These are phyloP conservation scores for Caenorhabditis virilis DNA, from an alignment of 2,888 invertebrate genomes.

Conservation along the genomic window DNA sequence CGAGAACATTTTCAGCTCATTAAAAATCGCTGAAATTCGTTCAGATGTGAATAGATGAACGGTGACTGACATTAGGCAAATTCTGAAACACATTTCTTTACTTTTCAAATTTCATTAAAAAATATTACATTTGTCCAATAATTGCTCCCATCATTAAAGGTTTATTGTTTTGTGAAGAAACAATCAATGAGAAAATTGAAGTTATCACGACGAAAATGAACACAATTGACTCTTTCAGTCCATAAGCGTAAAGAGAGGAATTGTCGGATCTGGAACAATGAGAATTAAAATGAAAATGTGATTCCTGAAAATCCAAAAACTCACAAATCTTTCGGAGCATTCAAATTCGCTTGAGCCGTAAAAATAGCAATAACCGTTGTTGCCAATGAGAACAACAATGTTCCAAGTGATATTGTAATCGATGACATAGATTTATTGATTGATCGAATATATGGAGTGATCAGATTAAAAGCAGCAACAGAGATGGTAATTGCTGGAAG, in stretches of 20 bases:
- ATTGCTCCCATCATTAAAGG: slow-evolving; percentile 15
- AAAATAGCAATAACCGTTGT: slow-evolving; percentile 22
- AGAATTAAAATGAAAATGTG: background rate
- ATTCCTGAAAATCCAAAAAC: slow-evolving; percentile 2
- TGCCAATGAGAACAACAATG: slow-evolving; percentile 18
- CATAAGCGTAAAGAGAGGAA: slow-evolving; percentile 23
- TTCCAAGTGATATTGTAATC: slow-evolving; percentile 21
- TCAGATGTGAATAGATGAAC: slow-evolving; percentile 30
- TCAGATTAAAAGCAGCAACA: slow-evolving; percentile 14
- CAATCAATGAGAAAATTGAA: slow-evolving; percentile 22
- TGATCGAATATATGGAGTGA: background rate
- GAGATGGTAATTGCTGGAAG: slow-evolving; percentile 30
- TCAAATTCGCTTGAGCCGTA: slow-evolving; percentile 26
- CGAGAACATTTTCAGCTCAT: slow-evolving; percentile 17
- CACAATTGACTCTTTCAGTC: slow-evolving; percentile 26
- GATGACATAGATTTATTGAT: slow-evolving; percentile 17
- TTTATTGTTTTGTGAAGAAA: slow-evolving; percentile 12
- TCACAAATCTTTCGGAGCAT: slow-evolving; percentile 19
- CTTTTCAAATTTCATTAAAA: background rate
- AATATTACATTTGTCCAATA: slow-evolving; percentile 23
- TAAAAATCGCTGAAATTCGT: slow-evolving; percentile 25
- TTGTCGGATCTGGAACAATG: slow-evolving; percentile 18
- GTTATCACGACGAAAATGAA: slow-evolving; percentile 24
- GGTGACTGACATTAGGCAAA: slow-evolving; percentile 18
- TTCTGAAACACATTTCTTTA: slow-evolving; percentile 10